phyloP scores from a whole-genome alignment of 2,797 vertebrate species.

The Tangara arthus region DNA sequence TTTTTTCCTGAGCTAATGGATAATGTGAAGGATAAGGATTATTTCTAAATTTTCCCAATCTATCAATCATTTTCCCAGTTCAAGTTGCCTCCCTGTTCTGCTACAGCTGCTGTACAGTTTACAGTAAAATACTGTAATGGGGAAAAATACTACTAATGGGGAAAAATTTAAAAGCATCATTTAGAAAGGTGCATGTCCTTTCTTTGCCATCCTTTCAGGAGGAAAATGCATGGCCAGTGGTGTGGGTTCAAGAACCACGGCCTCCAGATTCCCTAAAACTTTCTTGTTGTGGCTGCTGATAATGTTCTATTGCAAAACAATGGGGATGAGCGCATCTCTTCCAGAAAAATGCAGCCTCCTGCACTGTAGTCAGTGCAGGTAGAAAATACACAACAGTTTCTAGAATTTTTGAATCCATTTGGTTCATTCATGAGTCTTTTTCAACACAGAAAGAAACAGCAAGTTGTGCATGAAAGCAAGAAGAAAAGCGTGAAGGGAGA shows the following conservation, averaged over 20 bases:
- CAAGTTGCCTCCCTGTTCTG: not conserved
- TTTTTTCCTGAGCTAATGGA: not conserved
- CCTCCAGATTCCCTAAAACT: not conserved
- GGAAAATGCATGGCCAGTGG: not conserved
- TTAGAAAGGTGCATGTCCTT: not conserved
- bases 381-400: not conserved
- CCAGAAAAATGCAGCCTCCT: not conserved
- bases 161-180: not conserved
- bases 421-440: not conserved
- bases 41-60: not conserved
- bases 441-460: not conserved
- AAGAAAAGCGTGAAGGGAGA: not conserved
- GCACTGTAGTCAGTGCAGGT: not conserved
- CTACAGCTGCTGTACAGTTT: not conserved
- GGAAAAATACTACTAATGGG: not conserved
- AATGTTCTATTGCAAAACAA: not conserved
- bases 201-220: not conserved
- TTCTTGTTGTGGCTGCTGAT: not conserved
- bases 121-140: not conserved
- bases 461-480: not conserved
- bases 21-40: not conserved
- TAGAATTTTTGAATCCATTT: not conserved
- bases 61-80: not conserved
- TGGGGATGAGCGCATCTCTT: accelerated
- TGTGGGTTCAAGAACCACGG: not conserved